Evolutionary conservation across 2,888 invertebrate species (phyloP).

Genomic region (Tetanocera ferruginea): DNA sequence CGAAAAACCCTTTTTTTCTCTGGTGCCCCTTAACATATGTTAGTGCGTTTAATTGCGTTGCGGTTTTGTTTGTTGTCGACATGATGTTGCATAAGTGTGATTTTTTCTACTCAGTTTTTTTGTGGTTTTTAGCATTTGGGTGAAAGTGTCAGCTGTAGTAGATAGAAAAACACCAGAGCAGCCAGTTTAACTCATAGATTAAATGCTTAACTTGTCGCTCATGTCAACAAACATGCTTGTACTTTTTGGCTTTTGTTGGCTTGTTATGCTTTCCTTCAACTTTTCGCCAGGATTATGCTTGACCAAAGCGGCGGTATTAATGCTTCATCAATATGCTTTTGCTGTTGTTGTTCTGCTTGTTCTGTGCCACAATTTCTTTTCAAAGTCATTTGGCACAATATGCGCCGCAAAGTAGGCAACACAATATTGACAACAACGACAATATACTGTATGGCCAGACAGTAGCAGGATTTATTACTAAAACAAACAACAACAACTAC

Average conservation of each 20-base stretch:
- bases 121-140: neutral
- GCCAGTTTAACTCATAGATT: neutral
- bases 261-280: neutral
- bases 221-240: neutral
- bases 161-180: neutral
- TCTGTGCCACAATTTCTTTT: constrained; percentile 15
- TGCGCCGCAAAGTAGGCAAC: too few species aligned
- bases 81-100: neutral
- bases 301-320: neutral
- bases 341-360: neutral
- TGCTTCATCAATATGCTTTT: constrained; percentile 15
- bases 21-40: neutral
- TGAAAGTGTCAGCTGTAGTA: neutral
- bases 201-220: constrained; percentile 20
- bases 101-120: neutral
- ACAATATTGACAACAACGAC: too few species aligned
- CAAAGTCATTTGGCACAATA: neutral
- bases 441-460: too few species aligned
- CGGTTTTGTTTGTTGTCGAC: neutral
- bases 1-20: neutral
- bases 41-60: neutral
- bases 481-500: constrained; percentile 4
- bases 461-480: neutral
- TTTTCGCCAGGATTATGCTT: too few species aligned
- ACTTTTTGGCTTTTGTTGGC: neutral